Conservation (phyloP, 2,113 vertebrate species). For the Scophthalmus maximus region DNA sequence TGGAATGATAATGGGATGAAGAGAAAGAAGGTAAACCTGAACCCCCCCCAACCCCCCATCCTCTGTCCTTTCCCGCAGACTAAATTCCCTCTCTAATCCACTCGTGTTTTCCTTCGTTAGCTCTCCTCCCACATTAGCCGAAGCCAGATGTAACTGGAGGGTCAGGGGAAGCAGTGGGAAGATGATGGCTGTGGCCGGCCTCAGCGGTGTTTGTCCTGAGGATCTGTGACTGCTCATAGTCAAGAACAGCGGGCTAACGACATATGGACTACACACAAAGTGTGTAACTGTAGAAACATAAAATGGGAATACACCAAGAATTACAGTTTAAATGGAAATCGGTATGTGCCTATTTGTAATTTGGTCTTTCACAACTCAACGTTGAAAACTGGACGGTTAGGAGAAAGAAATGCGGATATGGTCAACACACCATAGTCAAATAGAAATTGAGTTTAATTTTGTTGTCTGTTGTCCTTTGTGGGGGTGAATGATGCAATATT, state of each 20-base stretch:
- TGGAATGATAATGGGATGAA: conserved; percentile 66
- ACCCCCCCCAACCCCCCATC: conserved; percentile 9
- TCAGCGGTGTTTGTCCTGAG: neutral
- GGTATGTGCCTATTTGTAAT: neutral
- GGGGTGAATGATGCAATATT: no score
- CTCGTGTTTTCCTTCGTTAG: conserved; percentile 27
- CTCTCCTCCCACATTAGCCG: conserved; percentile 9
- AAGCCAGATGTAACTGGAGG: neutral
- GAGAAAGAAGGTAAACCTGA: conserved; percentile 36
- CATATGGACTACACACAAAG: no score
- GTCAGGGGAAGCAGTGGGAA: conserved; percentile 17
- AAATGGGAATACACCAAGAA: no score
- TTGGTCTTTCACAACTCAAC: neutral
- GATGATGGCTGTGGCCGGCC: neutral
- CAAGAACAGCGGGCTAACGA: neutral
- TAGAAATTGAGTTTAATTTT: no score
- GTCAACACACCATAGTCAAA: no score
- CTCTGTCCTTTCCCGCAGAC: neutral
- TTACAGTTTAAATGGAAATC: neutral
- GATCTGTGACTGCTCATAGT: neutral
- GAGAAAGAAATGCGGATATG: no score
- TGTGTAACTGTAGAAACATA: no score
- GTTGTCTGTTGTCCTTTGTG: no score
- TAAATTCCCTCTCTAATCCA: conserved; percentile 19
- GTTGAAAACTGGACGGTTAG: no score